Evolutionary conservation across 2,888 invertebrate species (phyloP), one percentile per base, ranked within the genome.

Genomic region (Lithophane semibrunnea): DNA sequence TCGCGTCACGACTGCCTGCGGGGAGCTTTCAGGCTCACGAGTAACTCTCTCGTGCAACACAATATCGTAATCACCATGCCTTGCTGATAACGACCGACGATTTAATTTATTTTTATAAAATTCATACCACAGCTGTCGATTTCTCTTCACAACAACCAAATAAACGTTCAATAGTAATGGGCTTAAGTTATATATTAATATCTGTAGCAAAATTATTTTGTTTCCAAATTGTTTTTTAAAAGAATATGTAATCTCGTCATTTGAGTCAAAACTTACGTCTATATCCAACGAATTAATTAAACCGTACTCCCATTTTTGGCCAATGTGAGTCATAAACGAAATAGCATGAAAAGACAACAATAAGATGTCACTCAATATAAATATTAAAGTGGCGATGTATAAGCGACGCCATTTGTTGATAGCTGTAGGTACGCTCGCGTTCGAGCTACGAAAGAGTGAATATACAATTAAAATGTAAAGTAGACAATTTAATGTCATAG

Each of bases 331-430:
- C 8, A 8, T 49, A n/a, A 54, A 54, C 4, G 65, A 10, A 54
- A 54, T 54, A 21, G n/a, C 9, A 54, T 54, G n/a, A 21, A n/a
- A 56, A 12, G 24, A 47, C 0, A 75, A 37, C 37, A 74, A 8
- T 21, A 74, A 16, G 47, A 29, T 10, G 24, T 63, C 74, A 3
- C 63, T n/a, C 12, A 69, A 4, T 44, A 73, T 29, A 56, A 73
- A 69, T n/a, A 73, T 69, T 3, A 73, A 29, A 37, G 29, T 58
- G n/a, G 69, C 47, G 9, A 73, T 47, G n/a, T 69, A 73, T 12
- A 69, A 18, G 18, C 47, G 68, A n/a, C 47, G 37, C 58, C 73
- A 74, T 60, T 70, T 70, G 4, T 49, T 74, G 1, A 10, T 13
- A 49, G 5, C 47, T 18, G 58, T 16, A 24, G 8, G 13, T 70